A percentile compares a stretch with the other conserved stretches of the same genome.
Evolutionary conservation across 1,140 invertebrate genomes (phyloP).

Genomic region (Drosophila navojoa): DNA sequence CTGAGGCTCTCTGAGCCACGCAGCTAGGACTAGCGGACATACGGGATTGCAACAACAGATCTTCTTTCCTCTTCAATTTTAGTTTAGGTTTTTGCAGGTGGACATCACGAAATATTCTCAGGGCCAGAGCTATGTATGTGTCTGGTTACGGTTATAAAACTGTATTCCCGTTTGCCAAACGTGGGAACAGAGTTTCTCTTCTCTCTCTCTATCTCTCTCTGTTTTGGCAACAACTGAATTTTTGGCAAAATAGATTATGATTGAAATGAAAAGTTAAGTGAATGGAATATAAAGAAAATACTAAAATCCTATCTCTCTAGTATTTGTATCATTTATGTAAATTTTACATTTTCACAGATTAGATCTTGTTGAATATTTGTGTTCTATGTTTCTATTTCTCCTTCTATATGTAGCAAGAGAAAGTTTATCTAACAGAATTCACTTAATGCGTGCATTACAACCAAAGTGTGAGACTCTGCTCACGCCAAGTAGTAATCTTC

Average conservation of each 20-base stretch:
- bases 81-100: conserved; percentile 67
- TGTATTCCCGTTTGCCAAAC: conserved; percentile 59
- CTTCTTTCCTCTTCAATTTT: conserved; percentile 67
- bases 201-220: too few relatives aligned
- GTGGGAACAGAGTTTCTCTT: conserved; percentile 59
- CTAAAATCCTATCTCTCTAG: neutral
- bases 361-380: too few relatives aligned
- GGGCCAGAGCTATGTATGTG: conserved; percentile 46
- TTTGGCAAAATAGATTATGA: conserved; percentile 8
- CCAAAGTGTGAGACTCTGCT: too few relatives aligned
- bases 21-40: conserved; percentile 45
- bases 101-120: conserved; percentile 70
- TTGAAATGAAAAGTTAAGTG: neutral
- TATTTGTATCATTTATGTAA: too few relatives aligned
- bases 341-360: too few relatives aligned
- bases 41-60: conserved; percentile 69
- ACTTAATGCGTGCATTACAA: too few relatives aligned
- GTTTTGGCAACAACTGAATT: conserved; percentile 50
- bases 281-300: too few relatives aligned
- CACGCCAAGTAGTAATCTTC: too few relatives aligned
- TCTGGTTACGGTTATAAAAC: conserved; percentile 73
- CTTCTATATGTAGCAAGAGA: too few relatives aligned
- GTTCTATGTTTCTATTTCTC: too few relatives aligned
- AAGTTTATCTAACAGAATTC: too few relatives aligned
- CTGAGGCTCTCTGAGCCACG: conserved; percentile 28